Conservation (phyloP, 2,797 vertebrate species). For the Kryptolebias ocellatus region DNA sequence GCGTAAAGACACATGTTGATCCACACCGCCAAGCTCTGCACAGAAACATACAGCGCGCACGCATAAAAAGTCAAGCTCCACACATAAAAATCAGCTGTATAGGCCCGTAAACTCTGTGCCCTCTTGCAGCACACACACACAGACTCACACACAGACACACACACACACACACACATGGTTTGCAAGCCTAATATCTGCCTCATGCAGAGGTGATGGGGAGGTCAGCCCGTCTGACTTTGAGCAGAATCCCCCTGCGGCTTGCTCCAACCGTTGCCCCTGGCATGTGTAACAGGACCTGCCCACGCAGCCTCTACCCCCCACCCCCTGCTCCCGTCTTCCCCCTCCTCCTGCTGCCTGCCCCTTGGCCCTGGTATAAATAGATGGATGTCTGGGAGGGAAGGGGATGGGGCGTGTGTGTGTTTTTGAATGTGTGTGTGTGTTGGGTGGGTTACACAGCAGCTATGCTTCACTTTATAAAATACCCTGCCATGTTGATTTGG, state of each 20-base stretch:
- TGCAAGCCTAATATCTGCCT: conserved; percentile 69
- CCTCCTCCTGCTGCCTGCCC: conserved; percentile 42
- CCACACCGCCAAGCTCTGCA: conserved; percentile 1
- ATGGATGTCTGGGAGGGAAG: conserved; percentile 52
- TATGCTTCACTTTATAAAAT: conserved; percentile 66
- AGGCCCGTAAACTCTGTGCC: conserved; percentile 17
- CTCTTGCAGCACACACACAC: not conserved
- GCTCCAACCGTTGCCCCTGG: conserved; percentile 73
- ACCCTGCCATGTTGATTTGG: conserved; percentile 56
- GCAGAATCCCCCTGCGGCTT: conserved; percentile 71
- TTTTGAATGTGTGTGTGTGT: not conserved
- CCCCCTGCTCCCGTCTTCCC: conserved; percentile 8
- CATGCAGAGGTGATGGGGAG: conserved; percentile 77
- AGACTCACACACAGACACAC: conserved; percentile 16
- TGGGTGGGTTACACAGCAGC: conserved; percentile 31
- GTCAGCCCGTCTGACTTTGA: conserved; percentile 83
- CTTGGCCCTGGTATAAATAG: conserved; percentile 81
- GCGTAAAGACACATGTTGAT: conserved; percentile 29
- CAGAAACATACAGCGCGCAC: not conserved
- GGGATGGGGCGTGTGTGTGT: conserved; percentile 4
- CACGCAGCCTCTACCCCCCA: conserved; percentile 51
- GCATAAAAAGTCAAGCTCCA: not conserved
- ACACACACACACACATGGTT: conserved; percentile 41
- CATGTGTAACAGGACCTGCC: conserved; percentile 84
- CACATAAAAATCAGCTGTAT: not conserved